Conservation (phyloP, 2,797 vertebrate genomes). For the Ceyx erithaca region DNA sequence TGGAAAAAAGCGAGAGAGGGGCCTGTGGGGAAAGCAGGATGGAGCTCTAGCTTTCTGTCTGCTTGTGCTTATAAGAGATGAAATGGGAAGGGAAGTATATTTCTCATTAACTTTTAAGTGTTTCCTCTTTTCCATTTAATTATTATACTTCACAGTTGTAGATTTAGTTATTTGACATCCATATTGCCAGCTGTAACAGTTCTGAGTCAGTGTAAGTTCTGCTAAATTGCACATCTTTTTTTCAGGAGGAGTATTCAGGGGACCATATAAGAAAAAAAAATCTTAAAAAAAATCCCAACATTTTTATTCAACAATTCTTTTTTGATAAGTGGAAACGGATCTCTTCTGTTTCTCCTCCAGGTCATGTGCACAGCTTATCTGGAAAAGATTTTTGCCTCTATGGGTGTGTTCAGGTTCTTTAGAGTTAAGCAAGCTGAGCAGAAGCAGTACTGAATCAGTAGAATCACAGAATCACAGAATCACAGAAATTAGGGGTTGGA, state of each 20-base stretch:
- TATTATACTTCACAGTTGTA: background rate
- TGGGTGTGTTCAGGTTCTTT: background rate
- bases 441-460: background rate
- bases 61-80: background rate
- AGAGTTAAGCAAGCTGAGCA: background rate
- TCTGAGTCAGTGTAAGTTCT: background rate
- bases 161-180: background rate
- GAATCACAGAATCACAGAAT: too few species aligned
- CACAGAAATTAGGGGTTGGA: too few species aligned
- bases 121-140: background rate
- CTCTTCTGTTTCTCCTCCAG: background rate
- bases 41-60: background rate
- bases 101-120: background rate
- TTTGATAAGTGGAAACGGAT: background rate
- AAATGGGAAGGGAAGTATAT: background rate
- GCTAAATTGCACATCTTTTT: background rate
- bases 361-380: background rate
- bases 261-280: background rate
- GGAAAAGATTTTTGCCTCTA: background rate
- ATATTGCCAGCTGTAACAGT: background rate
- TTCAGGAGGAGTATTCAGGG: background rate
- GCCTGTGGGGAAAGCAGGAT: rapidly evolving
- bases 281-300: rapidly evolving
- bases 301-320: background rate
- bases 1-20: background rate